A percentile compares a stretch with the other conserved stretches of the same genome.
These are phyloP conservation scores for Liodrosophila aerea DNA, from an alignment of 2,888 invertebrate species.

Conservation along the genomic window DNA sequence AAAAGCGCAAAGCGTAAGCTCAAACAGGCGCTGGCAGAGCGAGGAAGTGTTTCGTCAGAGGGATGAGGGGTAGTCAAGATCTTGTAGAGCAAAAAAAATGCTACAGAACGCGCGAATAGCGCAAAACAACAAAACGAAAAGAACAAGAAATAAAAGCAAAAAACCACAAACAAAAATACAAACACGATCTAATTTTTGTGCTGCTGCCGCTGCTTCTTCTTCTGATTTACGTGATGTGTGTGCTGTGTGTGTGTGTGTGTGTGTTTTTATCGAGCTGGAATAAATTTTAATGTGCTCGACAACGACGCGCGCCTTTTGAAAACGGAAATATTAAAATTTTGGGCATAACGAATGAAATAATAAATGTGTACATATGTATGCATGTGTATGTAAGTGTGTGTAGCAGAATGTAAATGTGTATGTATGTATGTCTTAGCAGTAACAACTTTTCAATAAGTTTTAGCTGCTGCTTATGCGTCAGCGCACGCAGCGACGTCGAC, in stretches of 20 bases:
- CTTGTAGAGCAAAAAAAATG: neutral
- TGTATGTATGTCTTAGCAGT: neutral
- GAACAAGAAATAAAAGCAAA: slow-evolving; percentile 48
- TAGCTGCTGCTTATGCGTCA: slow-evolving; percentile 14
- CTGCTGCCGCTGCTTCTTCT: slow-evolving; percentile 20
- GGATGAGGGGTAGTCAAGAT: too few relatives aligned
- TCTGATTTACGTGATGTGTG: slow-evolving; percentile 13
- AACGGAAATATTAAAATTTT: slow-evolving; percentile 70
- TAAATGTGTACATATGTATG: slow-evolving; percentile 1
- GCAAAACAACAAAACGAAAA: slow-evolving; percentile 18
- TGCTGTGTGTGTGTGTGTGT: slow-evolving; percentile 7
- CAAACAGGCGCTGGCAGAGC: too few relatives aligned
- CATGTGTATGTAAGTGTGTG: slow-evolving; percentile 3
- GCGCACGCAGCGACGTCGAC: neutral
- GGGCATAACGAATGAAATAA: slow-evolving; percentile 49
- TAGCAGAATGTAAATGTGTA: neutral
- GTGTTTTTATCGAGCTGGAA: slow-evolving; percentile 53
- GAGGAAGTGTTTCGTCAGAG: too few relatives aligned
- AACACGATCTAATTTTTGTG: slow-evolving; percentile 56
- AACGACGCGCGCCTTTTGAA: slow-evolving; percentile 41
- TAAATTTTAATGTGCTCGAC: slow-evolving; percentile 59
- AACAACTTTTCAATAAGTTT: slow-evolving; percentile 10
- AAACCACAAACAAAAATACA: slow-evolving; percentile 38
- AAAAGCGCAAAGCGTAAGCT: too few relatives aligned
- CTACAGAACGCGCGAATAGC: slow-evolving; percentile 6